These are phyloP conservation scores for Paralvinella palmiformis DNA, from an alignment of 1,140 invertebrate species.

Conservation along the genomic window DNA sequence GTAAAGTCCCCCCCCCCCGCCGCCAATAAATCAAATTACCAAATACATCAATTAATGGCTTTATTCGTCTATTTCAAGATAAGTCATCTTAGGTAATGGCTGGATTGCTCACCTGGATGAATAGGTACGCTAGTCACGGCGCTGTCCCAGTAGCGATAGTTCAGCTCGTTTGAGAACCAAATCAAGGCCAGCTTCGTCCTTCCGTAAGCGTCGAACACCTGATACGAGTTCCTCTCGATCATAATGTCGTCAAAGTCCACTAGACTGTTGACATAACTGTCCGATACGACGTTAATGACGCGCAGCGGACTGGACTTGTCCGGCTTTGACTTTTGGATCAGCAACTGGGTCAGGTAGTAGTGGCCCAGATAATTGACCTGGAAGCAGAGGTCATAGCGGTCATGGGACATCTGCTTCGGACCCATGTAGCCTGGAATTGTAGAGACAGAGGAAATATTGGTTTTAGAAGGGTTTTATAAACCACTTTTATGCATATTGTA, in stretches of 20 bases:
- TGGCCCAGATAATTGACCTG: conserved; percentile 51
- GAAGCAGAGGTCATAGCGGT: conserved; percentile 74
- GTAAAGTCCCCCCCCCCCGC: no score
- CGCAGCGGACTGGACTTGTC: conserved; percentile 14
- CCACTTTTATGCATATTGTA: no score
- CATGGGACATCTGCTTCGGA: conserved; percentile 47
- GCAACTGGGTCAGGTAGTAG: conserved; percentile 37
- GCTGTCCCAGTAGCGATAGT: background rate
- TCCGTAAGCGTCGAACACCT: background rate
- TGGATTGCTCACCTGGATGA: conserved; percentile 10
- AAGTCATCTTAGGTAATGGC: no score
- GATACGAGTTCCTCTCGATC: background rate
- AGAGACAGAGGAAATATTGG: background rate
- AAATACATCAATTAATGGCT: no score
- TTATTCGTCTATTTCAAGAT: no score
- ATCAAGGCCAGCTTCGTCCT: conserved; percentile 4
- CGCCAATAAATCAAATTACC: no score
- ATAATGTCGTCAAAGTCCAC: background rate
- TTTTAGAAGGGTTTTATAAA: background rate
- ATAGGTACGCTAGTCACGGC: background rate
- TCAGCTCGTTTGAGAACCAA: background rate
- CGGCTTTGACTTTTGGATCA: conserved; percentile 17
- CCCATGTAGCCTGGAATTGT: conserved; percentile 38
- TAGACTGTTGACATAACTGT: conserved; percentile 18
- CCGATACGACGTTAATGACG: conserved; percentile 36